These are phyloP conservation scores for Goniozus legneri DNA, from an alignment of 1,140 invertebrate species.

Conservation along the genomic window DNA sequence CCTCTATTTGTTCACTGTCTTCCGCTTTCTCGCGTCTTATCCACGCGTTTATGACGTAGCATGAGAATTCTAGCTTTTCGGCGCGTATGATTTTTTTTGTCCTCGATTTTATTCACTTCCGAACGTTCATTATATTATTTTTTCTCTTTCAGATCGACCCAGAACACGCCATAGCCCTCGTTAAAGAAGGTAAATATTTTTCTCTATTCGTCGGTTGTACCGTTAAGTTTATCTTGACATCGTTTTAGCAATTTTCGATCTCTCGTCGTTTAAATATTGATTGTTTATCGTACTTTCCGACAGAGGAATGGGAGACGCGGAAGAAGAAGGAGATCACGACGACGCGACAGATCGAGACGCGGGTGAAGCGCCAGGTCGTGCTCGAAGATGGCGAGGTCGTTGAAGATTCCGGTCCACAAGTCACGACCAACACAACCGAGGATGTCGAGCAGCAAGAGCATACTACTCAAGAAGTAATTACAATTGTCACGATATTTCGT, in stretches of 20 bases:
- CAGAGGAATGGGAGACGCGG: constrained; percentile 89
- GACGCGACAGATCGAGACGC: constrained; percentile 82
- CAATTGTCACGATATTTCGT: too few relatives aligned
- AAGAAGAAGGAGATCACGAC: constrained; percentile 85
- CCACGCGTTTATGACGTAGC: too few relatives aligned
- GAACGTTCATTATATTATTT: constrained; percentile 18
- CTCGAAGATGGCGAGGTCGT: constrained; percentile 87
- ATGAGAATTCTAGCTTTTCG: too few relatives aligned
- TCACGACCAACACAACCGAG: constrained; percentile 85
- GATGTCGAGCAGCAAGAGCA: constrained; percentile 85
- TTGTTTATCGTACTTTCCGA: too few relatives aligned
- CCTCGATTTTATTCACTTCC: too few relatives aligned
- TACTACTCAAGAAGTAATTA: constrained; percentile 74
- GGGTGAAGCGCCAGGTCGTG: constrained; percentile 83
- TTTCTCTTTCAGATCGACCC: constrained; percentile 53
- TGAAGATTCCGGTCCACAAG: constrained; percentile 81
- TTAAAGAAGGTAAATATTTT: constrained; percentile 53
- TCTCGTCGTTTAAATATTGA: too few relatives aligned
- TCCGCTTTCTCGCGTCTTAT: too few relatives aligned
- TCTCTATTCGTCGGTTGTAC: too few relatives aligned
- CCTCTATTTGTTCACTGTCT: too few relatives aligned
- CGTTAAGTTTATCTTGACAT: too few relatives aligned
- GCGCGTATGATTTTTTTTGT: too few relatives aligned
- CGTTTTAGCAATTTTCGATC: too few relatives aligned
- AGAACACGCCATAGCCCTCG: constrained; percentile 50